Evolutionary conservation across 2,113 vertebrate species (phyloP), one percentile per base, ranked within the genome.

Genomic region (Channa maculata): DNA sequence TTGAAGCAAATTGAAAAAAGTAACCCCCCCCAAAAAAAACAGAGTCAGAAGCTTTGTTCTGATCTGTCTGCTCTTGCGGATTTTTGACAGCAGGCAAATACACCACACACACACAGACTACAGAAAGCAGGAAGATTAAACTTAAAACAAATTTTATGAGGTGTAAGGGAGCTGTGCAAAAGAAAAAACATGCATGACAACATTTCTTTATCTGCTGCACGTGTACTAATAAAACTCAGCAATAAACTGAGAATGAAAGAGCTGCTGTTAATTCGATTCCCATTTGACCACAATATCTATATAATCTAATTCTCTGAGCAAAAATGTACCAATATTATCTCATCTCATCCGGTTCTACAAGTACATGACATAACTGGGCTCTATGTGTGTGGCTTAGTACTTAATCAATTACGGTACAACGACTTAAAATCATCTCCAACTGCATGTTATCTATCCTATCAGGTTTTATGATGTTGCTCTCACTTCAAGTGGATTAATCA

Each of bases 111-210:
- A 70, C 34, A 50, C 59, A 58, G 41, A 46, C 60, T 48, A 53
- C 15, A 65, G 63, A 41, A 41, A 5, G 4, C 6, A 41, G 39
- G 39, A 41, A 24, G 4, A 41, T 41, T 41, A 41, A 41, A 4
- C 6, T 41, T 70, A 70, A 71, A 66, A 79, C 65, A 55, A 58
- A 55, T 74, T 83, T 79, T 90, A 89, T 90, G 77, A 88, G 77
- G 72, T 80, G 65, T 71, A 64, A 75, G 77, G 72, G 71, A 75
- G 77, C 77, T 39, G 73, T 75, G 67, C 36, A 71, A 43, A 71
- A 11, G 53, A 75, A 70, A 65, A 61, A 75, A 65, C 49, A 36
- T 63, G 60, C 51, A 50, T 41, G 75, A 68, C 69, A 68, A 64
- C 65, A 63, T 50, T 65, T 77, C 59, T 79, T 81, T 62, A 80